phyloP scores from a whole-genome alignment of 1,140 invertebrate genomes.

The Anagrus nilaparvatae region DNA sequence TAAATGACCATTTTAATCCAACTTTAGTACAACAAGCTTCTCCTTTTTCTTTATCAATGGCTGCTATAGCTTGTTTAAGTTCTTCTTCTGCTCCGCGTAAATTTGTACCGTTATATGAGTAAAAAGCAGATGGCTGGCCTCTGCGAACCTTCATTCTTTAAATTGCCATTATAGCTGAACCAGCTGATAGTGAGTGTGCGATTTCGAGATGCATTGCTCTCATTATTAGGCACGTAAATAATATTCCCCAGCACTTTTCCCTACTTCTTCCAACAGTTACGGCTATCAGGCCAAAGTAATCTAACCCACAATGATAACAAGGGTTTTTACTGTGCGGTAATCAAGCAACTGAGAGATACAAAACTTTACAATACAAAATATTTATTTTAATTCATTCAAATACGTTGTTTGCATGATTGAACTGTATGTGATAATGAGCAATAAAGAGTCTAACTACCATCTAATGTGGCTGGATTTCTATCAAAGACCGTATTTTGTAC shows the following conservation, averaged over 20 bases:
- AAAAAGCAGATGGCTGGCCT: constrained; percentile 10
- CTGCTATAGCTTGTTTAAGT: constrained; percentile 12
- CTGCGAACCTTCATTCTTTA: constrained; percentile 19
- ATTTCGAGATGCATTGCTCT: constrained; percentile 23
- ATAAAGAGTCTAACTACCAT: too few species aligned
- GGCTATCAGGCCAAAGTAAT: constrained; percentile 21
- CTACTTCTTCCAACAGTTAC: constrained; percentile 16
- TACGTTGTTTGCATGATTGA: too few species aligned
- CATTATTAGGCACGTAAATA: constrained; percentile 23
- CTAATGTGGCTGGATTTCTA: too few species aligned
- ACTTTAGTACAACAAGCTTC: background rate
- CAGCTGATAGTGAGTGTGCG: constrained; percentile 13
- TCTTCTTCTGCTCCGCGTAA: constrained; percentile 23
- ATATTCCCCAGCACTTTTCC: constrained; percentile 25
- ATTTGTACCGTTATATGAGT: constrained; percentile 25
- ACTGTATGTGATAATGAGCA: too few species aligned
- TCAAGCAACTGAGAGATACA: too few species aligned
- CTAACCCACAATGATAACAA: too few species aligned
- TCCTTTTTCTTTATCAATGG: constrained; percentile 11
- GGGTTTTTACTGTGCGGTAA: too few species aligned
- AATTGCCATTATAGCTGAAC: constrained; percentile 19
- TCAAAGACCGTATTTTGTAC: too few species aligned
- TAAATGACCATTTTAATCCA: background rate
- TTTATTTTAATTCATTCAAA: too few species aligned
- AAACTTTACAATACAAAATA: too few species aligned